Evolutionary conservation across 2,888 invertebrate genomes (phyloP).

Genomic region (Callosobruchus maculatus): DNA sequence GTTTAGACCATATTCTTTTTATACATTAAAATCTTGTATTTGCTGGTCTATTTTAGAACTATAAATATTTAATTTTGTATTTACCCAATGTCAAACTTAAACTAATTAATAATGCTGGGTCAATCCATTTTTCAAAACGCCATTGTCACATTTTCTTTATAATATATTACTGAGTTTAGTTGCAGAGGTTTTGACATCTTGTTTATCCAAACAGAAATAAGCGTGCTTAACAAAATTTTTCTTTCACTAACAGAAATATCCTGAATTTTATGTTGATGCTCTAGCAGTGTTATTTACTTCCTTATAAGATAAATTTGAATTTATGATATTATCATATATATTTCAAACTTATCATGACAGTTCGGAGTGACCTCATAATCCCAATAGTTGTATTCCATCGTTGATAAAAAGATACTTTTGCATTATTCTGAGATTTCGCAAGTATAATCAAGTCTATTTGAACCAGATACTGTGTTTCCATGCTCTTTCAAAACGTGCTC

Average conservation of each 20-base stretch:
- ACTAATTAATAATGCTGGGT: too few relatives aligned
- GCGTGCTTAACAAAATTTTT: neutral
- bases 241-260: neutral
- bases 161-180: too few relatives aligned
- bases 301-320: neutral
- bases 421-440: neutral
- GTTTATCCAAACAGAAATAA: neutral
- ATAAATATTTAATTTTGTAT: too few relatives aligned
- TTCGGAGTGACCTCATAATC: neutral
- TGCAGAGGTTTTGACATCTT: neutral
- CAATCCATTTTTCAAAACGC: too few relatives aligned
- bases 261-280: neutral
- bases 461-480: too few relatives aligned
- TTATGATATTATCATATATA: neutral
- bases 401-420: neutral
- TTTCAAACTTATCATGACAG: neutral
- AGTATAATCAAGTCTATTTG: neutral
- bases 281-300: neutral
- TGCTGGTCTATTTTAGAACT: too few relatives aligned
- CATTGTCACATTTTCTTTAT: too few relatives aligned
- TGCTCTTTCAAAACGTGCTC: too few relatives aligned
- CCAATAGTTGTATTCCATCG: neutral
- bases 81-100: too few relatives aligned
- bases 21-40: too few relatives aligned
- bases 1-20: too few relatives aligned